Base-by-base conservation (phyloP, 2,797 vertebrate species). In the Phrynocephalus guinanensis region DNA sequence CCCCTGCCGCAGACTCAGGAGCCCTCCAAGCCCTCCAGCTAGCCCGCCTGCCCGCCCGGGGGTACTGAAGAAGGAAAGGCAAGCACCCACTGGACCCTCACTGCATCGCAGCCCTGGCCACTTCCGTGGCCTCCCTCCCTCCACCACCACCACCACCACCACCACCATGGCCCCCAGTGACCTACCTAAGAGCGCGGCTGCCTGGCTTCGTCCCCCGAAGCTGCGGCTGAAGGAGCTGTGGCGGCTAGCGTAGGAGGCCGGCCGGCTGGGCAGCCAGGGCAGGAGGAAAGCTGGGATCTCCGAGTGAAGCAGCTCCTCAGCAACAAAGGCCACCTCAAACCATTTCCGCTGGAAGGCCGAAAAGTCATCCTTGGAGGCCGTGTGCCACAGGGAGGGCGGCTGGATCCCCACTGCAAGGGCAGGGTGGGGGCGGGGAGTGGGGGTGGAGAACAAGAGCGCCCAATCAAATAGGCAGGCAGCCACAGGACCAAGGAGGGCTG, bases 181-280 rank as follows among this genome's bases (percentile, higher is more conserved):
- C 95, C 95, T 98, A 99, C 99, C 99, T 97, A 99, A 97, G 88
- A 99, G 96, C 60, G 98, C 99, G 2, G 98, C 98, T 75, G 99
- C 98, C 96, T 99, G 99, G 97, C 99, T 99, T 96, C 99, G 98
- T 95, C 99, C 99, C 96, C 99, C 99, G 91, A 99, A 99, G 97
- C 99, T 99, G 97, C 99, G 98, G 97, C 99, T 99, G 97, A 99
- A 99, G 96, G 99, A 99, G 96, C 99, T 99, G 97, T 99, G 98
- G 95, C 99, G 98, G 97, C 99, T 99, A 96, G 99, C 98, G 77
- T 99, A 99, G 92, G 99, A 99, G 85, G 99, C 98, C 0, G 99
- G 98, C 90, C 99, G 97, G 94, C 99, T 99, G 88, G 99, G 99
- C 90, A 99, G 96, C 98, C 99, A 99, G 30, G 99, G 99, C 94